Percentiles rank a stretch among this genome's conserved stretches.
These are phyloP conservation scores for Leptopilina syphax DNA, from an alignment of 2,888 invertebrate genomes.

Conservation along the genomic window DNA sequence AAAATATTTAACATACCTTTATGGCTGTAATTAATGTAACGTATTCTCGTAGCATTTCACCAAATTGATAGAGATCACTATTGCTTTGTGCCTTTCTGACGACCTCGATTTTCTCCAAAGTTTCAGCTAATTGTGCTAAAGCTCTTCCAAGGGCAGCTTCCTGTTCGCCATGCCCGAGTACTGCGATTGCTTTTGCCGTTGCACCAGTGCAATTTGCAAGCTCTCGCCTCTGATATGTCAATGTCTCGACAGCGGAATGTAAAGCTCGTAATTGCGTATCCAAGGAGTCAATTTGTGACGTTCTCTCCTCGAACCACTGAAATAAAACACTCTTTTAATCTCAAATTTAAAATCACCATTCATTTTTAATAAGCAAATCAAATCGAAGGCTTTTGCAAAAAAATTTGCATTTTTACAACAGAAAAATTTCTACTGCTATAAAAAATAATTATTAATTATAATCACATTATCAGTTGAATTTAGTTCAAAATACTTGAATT, in stretches of 20 bases:
- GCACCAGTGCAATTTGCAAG: slow-evolving; percentile 87
- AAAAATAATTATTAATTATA: too few relatives aligned
- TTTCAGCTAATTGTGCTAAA: slow-evolving; percentile 91
- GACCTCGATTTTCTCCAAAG: slow-evolving; percentile 85
- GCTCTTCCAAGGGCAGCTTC: slow-evolving; percentile 94
- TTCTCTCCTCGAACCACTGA: slow-evolving; percentile 99
- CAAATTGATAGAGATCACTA: slow-evolving; percentile 94
- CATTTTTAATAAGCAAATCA: neutral
- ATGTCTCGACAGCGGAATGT: slow-evolving; percentile 90
- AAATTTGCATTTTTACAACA: too few relatives aligned
- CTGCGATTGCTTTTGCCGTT: slow-evolving; percentile 91
- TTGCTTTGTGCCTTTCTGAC: slow-evolving; percentile 95
- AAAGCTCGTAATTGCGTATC: slow-evolving; percentile 93
- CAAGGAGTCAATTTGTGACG: slow-evolving; percentile 92
- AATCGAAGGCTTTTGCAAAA: neutral
- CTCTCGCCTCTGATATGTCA: slow-evolving; percentile 92
- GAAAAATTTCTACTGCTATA: too few relatives aligned
- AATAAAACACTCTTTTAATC: slow-evolving; percentile 52
- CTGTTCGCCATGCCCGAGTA: slow-evolving; percentile 95
- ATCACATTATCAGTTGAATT: too few relatives aligned
- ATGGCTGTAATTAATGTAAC: slow-evolving; percentile 93
- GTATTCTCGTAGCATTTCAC: slow-evolving; percentile 97
- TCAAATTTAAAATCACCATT: neutral
- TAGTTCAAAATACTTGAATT: too few relatives aligned
- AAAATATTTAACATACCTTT: slow-evolving; percentile 79